A percentile compares a stretch with the other conserved stretches of the same genome.
Conservation (phyloP, 1,140 invertebrate genomes). For the Proctacanthus coquilletti region DNA sequence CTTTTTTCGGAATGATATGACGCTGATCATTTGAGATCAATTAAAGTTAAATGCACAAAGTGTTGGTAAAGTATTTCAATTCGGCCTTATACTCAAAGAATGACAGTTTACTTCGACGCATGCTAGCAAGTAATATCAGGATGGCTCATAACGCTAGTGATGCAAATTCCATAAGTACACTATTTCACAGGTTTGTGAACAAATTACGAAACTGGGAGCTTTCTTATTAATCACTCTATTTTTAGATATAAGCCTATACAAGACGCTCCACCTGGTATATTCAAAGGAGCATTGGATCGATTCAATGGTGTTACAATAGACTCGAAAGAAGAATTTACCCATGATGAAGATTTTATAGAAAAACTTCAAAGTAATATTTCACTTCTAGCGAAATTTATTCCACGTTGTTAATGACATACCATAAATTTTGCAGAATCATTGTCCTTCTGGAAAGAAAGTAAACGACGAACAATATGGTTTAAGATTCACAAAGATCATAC, state of each 20-base stretch:
- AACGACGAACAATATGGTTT: slow-evolving; percentile 69
- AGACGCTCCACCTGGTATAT: slow-evolving; percentile 21
- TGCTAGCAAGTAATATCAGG: too few relatives aligned
- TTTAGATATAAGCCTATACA: slow-evolving; percentile 2
- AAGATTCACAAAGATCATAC: slow-evolving; percentile 51
- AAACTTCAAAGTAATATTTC: slow-evolving; percentile 45
- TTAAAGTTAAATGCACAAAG: too few relatives aligned
- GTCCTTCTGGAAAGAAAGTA: slow-evolving; percentile 45
- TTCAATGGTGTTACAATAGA: slow-evolving; percentile 54
- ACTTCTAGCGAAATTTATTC: background rate
- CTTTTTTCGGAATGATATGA: too few relatives aligned
- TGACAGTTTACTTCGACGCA: too few relatives aligned
- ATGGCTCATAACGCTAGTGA: too few relatives aligned
- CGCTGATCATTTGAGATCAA: too few relatives aligned
- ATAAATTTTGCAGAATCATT: slow-evolving; percentile 44
- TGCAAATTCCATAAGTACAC: too few relatives aligned
- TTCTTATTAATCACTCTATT: too few relatives aligned
- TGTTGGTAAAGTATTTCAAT: too few relatives aligned
- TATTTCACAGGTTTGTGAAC: too few relatives aligned
- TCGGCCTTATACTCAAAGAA: too few relatives aligned
- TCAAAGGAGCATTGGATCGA: slow-evolving; percentile 43
- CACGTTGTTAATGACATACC: background rate
- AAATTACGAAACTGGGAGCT: too few relatives aligned
- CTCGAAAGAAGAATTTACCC: slow-evolving; percentile 37
- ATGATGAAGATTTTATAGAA: slow-evolving; percentile 31